These are phyloP conservation scores for Diceros bicornis DNA, from an alignment of 2,797 vertebrate species.

Conservation along the genomic window DNA sequence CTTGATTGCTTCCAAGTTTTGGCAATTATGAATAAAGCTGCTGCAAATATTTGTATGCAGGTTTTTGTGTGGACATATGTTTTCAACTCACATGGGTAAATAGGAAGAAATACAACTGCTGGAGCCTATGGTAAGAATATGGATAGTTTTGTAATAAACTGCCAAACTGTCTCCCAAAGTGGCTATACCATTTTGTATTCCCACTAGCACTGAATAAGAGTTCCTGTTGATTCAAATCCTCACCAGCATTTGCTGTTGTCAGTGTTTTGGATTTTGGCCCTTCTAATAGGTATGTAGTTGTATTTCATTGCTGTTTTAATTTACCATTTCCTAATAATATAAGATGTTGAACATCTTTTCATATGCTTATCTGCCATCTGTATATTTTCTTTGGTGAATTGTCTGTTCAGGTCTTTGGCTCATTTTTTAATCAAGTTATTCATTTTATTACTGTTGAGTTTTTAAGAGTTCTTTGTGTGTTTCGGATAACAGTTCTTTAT, in stretches of 20 bases:
- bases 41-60: neutral
- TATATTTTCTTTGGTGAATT: neutral
- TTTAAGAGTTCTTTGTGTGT: neutral
- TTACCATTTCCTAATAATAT: neutral
- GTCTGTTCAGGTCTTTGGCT: neutral
- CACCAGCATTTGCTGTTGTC: neutral
- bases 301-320: neutral
- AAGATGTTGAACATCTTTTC: neutral
- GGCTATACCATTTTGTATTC: neutral
- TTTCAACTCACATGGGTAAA: neutral
- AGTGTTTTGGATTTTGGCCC: constrained; percentile 5
- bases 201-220: neutral
- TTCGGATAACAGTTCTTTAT: neutral
- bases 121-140: neutral
- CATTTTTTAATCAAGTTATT: neutral
- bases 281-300: neutral
- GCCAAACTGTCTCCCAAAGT: neutral
- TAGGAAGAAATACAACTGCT: neutral
- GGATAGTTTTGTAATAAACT: neutral
- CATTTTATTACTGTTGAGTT: neutral
- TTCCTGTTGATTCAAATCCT: neutral
- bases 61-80: neutral
- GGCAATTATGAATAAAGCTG: neutral
- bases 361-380: neutral
- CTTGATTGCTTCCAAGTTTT: neutral